Percentiles rank a stretch among this genome's conserved stretches.
These are phyloP conservation scores for Sebastes wilsoni DNA, from an alignment of 2,797 vertebrate species.

Conservation along the genomic window DNA sequence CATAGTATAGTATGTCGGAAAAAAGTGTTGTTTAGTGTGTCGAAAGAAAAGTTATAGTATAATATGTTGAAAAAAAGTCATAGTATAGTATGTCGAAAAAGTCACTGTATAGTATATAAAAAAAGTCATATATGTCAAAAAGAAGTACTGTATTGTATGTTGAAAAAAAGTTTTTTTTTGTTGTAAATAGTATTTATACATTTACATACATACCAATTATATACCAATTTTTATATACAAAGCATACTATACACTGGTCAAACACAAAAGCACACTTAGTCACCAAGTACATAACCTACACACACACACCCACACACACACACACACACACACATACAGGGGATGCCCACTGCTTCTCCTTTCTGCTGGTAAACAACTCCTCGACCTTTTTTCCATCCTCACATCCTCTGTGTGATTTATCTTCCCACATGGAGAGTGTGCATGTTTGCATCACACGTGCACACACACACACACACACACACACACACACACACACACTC, in stretches of 20 bases:
- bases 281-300: background rate
- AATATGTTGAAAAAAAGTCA: no score
- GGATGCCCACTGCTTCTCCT: slow-evolving; percentile 22
- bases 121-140: no score
- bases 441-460: slow-evolving; percentile 3
- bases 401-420: slow-evolving; percentile 46
- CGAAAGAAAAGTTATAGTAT: no score
- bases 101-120: no score
- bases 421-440: slow-evolving; percentile 45
- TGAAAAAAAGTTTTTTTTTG: no score
- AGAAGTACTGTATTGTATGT: no score
- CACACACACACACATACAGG: background rate
- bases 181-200: no score
- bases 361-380: slow-evolving; percentile 55
- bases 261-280: background rate
- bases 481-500: background rate
- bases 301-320: background rate
- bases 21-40: no score
- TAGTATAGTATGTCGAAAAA: no score
- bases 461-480: slow-evolving; percentile 2
- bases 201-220: background rate
- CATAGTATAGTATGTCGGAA: no score
- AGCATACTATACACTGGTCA: background rate
- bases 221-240: background rate
- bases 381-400: slow-evolving; percentile 53